A percentile compares a stretch with the other conserved stretches of the same genome.
Evolutionary conservation across 2,888 invertebrate genomes (phyloP).

Genomic region (Stegana nigrithorax): DNA sequence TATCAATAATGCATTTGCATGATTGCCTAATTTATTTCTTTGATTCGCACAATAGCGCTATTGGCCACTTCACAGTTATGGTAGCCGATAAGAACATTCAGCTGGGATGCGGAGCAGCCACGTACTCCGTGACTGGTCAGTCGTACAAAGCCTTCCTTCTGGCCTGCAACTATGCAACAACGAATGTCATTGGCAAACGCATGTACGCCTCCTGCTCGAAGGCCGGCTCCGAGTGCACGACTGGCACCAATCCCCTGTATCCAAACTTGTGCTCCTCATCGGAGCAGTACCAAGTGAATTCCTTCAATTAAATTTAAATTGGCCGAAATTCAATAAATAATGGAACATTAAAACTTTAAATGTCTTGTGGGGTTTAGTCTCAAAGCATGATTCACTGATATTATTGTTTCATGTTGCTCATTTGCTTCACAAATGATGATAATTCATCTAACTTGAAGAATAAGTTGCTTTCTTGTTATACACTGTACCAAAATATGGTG

Average conservation of each 20-base stretch:
- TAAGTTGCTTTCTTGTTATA: no score
- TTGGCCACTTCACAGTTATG: constrained; percentile 9
- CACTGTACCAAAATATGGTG: no score
- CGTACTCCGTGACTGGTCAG: not conserved
- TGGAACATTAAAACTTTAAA: no score
- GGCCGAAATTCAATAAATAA: no score
- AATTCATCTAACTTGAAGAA: no score
- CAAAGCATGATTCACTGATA: no score
- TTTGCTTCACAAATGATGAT: no score
- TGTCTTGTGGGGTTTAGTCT: no score
- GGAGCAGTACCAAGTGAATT: constrained; percentile 1
- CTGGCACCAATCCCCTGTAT: constrained; percentile 24
- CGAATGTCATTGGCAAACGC: constrained; percentile 10
- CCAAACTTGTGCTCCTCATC: constrained; percentile 1
- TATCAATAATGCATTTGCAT: not conserved
- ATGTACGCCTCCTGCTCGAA: constrained; percentile 34
- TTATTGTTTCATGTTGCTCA: no score
- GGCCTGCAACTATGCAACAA: constrained; percentile 6
- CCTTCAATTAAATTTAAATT: not conserved
- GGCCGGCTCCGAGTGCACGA: constrained; percentile 26
- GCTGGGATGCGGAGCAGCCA: not conserved
- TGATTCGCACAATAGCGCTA: no score
- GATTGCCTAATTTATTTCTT: constrained; percentile 57
- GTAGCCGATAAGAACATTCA: not conserved
- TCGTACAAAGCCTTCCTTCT: not conserved